Evolutionary conservation across 2,797 vertebrate genomes (phyloP).

Genomic region (Diceros bicornis): DNA sequence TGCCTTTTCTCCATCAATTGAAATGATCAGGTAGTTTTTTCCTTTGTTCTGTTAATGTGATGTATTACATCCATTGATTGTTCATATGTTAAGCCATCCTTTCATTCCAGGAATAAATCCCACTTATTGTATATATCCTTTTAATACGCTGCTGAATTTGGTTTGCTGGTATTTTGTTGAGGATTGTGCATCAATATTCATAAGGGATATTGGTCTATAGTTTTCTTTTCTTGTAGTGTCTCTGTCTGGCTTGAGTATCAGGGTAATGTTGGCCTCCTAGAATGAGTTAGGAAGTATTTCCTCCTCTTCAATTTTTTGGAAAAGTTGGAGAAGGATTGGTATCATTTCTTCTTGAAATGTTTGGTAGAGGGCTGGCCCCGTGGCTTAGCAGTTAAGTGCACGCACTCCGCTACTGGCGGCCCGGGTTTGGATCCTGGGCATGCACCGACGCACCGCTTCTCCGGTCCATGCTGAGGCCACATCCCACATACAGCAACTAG

Average conservation of each 20-base stretch:
- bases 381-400: too few relatives aligned
- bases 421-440: too few relatives aligned
- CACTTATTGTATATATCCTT: not conserved
- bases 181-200: accelerated
- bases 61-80: accelerated
- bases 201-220: not conserved
- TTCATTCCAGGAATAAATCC: too few relatives aligned
- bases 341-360: not conserved
- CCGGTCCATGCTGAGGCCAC: too few relatives aligned
- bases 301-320: not conserved
- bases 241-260: not conserved
- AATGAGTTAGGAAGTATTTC: accelerated
- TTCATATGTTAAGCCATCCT: accelerated
- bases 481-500: too few relatives aligned
- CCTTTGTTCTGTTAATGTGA: not conserved
- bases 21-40: accelerated
- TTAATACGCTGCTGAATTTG: not conserved
- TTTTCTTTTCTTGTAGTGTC: not conserved
- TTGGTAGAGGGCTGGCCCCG: too few relatives aligned
- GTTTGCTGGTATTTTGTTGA: not conserved
- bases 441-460: too few relatives aligned
- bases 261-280: not conserved
- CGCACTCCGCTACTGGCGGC: too few relatives aligned
- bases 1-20: accelerated
- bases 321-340: not conserved